Evolutionary conservation across 1,140 invertebrate genomes (phyloP).

Genomic region (Rhynchophorus ferrugineus): DNA sequence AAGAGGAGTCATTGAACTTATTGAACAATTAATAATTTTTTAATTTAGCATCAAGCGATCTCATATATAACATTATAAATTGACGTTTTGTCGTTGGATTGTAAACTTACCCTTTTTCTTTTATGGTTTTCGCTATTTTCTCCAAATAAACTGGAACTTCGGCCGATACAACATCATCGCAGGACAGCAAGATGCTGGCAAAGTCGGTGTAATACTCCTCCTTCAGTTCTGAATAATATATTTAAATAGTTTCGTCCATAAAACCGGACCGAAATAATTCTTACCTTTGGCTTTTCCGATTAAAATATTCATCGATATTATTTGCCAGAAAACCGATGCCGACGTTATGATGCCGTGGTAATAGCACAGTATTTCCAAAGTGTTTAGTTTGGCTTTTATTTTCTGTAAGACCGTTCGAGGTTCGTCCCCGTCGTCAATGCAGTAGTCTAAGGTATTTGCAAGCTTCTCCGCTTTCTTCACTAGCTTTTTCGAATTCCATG

Average conservation of each 20-base stretch:
- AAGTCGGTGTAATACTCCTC: slow-evolving; percentile 55
- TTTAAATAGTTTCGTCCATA: neutral
- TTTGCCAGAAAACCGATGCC: slow-evolving; percentile 38
- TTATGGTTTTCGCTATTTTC: slow-evolving; percentile 48
- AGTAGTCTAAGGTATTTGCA: slow-evolving; percentile 14
- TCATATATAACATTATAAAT: too few relatives aligned
- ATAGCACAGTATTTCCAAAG: slow-evolving; percentile 25
- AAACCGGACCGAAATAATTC: too few relatives aligned
- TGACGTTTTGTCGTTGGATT: too few relatives aligned
- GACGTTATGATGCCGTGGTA: slow-evolving; percentile 42
- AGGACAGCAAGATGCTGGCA: slow-evolving; percentile 55
- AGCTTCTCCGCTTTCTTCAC: slow-evolving; percentile 6
- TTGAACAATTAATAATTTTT: too few relatives aligned
- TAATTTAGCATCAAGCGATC: too few relatives aligned
- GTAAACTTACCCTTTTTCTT: slow-evolving; percentile 39
- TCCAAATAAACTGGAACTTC: slow-evolving; percentile 53
- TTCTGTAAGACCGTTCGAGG: slow-evolving; percentile 36
- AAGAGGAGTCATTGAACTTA: too few relatives aligned
- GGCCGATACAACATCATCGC: slow-evolving; percentile 58
- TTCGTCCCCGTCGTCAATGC: slow-evolving; percentile 29
- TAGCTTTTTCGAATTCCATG: neutral
- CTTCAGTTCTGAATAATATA: slow-evolving; percentile 45
- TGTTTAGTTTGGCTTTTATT: slow-evolving; percentile 29
- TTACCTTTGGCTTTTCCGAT: neutral
- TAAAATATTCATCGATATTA: slow-evolving; percentile 1